phyloP scores from a whole-genome alignment of 2,888 invertebrate genomes.

The Tetragonisca angustula region DNA sequence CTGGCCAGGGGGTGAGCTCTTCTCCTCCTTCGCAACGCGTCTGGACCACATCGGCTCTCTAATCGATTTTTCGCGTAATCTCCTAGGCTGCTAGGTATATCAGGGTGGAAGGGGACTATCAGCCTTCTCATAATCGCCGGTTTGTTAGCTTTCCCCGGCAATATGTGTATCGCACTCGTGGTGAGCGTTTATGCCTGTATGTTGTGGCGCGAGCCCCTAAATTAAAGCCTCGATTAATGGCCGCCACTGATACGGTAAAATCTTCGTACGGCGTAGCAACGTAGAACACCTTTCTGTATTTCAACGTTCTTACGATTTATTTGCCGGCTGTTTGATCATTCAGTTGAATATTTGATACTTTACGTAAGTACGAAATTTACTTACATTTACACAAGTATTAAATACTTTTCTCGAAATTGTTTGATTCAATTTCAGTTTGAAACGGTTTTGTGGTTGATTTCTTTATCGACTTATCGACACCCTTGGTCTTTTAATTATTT shows the following conservation, averaged over 20 bases:
- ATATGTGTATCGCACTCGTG: neutral
- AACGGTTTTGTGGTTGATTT: no score
- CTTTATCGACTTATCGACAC: no score
- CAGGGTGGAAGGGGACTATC: slow-evolving; percentile 25
- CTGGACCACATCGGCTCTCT: slow-evolving; percentile 26
- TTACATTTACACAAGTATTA: no score
- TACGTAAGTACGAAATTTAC: no score
- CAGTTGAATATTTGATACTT: no score
- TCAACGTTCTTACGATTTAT: no score
- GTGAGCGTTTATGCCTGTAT: neutral
- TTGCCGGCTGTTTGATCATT: no score
- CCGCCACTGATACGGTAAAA: neutral
- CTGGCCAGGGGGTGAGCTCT: neutral
- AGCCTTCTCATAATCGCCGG: slow-evolving; percentile 50
- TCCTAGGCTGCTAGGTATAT: slow-evolving; percentile 43
- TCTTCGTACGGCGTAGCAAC: no score
- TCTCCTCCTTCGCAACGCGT: slow-evolving; percentile 11
- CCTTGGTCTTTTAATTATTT: no score
- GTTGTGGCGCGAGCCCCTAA: neutral
- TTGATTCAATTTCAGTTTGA: no score
- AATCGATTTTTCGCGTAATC: slow-evolving; percentile 73
- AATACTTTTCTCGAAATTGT: no score
- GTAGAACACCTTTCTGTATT: no score
- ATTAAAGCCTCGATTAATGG: neutral
- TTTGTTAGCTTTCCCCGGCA: slow-evolving; percentile 16